These are phyloP conservation scores for Aquatica leii DNA, from an alignment of 2,888 invertebrate genomes.

Conservation along the genomic window DNA sequence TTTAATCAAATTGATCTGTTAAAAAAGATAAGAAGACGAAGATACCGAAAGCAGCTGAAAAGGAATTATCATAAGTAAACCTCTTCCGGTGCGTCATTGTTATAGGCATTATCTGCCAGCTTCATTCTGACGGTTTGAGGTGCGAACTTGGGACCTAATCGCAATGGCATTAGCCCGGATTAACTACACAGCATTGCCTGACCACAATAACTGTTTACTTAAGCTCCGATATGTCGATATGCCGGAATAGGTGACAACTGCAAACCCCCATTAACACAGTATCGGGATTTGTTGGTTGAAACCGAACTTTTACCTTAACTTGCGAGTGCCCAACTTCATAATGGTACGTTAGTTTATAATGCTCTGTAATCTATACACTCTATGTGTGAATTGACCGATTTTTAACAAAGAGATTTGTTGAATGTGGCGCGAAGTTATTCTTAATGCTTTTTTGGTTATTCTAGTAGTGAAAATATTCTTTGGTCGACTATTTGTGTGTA, in stretches of 20 bases:
- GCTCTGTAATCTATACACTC: slow-evolving; percentile 41
- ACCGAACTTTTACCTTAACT: slow-evolving; percentile 22
- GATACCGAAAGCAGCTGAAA: slow-evolving; percentile 29
- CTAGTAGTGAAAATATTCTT: slow-evolving; percentile 31
- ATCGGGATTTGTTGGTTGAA: slow-evolving; percentile 40
- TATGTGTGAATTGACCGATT: slow-evolving; percentile 43
- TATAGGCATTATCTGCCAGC: slow-evolving; percentile 47
- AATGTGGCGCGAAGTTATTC: slow-evolving; percentile 43
- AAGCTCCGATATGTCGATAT: slow-evolving; percentile 54
- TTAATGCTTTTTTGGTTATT: slow-evolving; percentile 45
- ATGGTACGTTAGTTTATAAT: slow-evolving; percentile 36
- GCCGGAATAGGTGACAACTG: slow-evolving; percentile 51
- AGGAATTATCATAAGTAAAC: slow-evolving; percentile 49
- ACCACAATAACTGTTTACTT: slow-evolving; percentile 60
- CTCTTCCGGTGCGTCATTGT: slow-evolving; percentile 55
- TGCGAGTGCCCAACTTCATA: slow-evolving; percentile 20
- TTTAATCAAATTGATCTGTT: slow-evolving; percentile 3
- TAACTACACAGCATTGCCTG: slow-evolving; percentile 56
- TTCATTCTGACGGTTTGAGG: slow-evolving; percentile 50
- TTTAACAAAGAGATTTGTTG: slow-evolving; percentile 47
- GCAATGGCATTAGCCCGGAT: slow-evolving; percentile 57
- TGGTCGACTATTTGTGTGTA: neutral
- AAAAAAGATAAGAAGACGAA: slow-evolving; percentile 18
- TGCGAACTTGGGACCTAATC: slow-evolving; percentile 56
- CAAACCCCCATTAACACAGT: slow-evolving; percentile 48